These are phyloP conservation scores for Ivindomyrus marchei DNA, from an alignment of 2,113 vertebrate species.

Conservation along the genomic window DNA sequence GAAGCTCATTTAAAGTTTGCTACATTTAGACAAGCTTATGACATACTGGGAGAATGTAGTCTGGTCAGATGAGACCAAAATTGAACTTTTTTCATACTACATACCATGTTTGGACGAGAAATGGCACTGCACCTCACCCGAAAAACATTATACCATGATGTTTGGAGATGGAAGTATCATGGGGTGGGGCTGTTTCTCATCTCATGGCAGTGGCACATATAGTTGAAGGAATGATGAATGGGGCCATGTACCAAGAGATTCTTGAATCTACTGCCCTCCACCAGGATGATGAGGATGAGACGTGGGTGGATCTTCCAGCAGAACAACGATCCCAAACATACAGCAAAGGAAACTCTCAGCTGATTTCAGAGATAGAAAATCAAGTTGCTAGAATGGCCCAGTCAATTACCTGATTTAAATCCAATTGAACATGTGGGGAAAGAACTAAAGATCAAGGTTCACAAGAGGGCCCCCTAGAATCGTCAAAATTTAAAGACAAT, in stretches of 20 bases:
- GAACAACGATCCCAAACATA: background rate
- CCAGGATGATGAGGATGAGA: background rate
- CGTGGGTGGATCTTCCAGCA: background rate
- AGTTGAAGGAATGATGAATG: background rate
- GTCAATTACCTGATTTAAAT: background rate
- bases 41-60: background rate
- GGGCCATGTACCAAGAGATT: background rate
- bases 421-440: background rate
- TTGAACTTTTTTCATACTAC: background rate
- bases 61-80: background rate
- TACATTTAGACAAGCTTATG: background rate
- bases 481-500: background rate
- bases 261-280: background rate
- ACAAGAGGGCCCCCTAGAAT: background rate
- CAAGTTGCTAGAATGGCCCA: background rate
- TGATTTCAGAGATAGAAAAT: background rate
- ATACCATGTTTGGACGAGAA: background rate
- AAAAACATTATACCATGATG: background rate
- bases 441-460: background rate
- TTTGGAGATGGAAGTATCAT: background rate
- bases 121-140: background rate
- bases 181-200: background rate
- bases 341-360: background rate
- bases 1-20: background rate
- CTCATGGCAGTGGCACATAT: background rate